Evolutionary conservation across 2,797 vertebrate genomes (phyloP), one percentile per base, ranked within the genome.

Genomic region (Mus caroli): DNA sequence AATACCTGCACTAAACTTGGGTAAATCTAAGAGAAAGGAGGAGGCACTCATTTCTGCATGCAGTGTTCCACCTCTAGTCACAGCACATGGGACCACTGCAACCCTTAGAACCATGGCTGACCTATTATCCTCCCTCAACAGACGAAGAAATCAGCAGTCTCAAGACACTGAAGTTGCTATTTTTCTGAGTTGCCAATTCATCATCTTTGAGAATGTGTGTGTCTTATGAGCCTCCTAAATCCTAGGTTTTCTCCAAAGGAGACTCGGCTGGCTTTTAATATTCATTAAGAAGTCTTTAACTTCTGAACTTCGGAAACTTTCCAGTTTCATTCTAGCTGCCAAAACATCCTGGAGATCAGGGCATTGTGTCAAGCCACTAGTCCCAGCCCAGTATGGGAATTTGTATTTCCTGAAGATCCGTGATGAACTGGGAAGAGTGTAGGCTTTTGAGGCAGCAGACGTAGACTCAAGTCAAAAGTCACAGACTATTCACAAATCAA

Each of bases 301-400:
- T 37, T 86, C 64, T 71, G 54, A 71, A n/a, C 80, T n/a, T 73
- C 28, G 52, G 73, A 10, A 91, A 54, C 13, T 80, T 82, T 43
- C n/a, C 19, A 67, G 50, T 56, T 75, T 82, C 3, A 22, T 60
- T 83, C 22, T 86, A 0, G 90, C 46, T 79, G 88, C 54, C 60
- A 37, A 91, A 85, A 37, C 58, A 40, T 76, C 0, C 24, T 77
- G 26, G 7, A 78, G 69, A 88, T 60, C 46, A 60, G 82, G n/a
- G 17, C 15, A 0, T 54, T 26, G 22, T 56, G 50, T 11, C 40
- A 7, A 60, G 17, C 50, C 4, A 0, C 1, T 12, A 60, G 40
- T 26, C 24, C 79, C 58, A 13, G 5, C 2, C 0, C 34, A 31
- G 50, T 40, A 11, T 11, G 46, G 43, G 76, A 34, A 11, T 62